phyloP scores from a whole-genome alignment of 2,888 invertebrate species.

The Drosophila pseudotalamancana region DNA sequence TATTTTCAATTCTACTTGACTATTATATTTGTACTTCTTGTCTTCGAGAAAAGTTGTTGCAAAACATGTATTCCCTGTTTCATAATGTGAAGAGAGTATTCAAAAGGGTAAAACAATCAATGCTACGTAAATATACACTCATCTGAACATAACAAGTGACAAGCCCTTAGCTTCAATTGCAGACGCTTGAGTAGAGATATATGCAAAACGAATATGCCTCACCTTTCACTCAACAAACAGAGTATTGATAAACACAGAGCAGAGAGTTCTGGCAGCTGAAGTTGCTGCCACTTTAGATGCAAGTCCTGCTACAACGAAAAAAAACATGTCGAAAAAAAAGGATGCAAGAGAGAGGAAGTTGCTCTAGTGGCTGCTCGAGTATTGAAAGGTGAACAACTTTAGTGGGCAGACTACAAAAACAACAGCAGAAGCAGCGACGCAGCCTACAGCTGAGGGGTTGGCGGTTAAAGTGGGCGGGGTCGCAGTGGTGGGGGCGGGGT shows the following conservation, averaged over 20 bases:
- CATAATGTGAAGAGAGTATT: too few relatives aligned
- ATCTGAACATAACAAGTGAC: too few relatives aligned
- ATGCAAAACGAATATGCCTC: neutral
- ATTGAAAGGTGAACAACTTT: slow-evolving; percentile 76
- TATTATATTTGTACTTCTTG: too few relatives aligned
- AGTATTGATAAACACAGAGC: neutral
- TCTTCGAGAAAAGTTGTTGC: too few relatives aligned
- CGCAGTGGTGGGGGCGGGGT: neutral
- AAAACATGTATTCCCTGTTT: too few relatives aligned
- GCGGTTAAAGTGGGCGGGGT: neutral
- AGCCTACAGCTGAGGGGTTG: slow-evolving; percentile 5
- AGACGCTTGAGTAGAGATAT: neutral
- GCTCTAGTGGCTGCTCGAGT: slow-evolving; percentile 35
- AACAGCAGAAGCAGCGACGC: slow-evolving; percentile 18
- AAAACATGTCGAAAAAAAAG: neutral
- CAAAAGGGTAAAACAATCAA: too few relatives aligned
- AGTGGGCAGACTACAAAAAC: slow-evolving; percentile 23
- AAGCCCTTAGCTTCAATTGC: too few relatives aligned
- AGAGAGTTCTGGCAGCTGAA: slow-evolving; percentile 37
- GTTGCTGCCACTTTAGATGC: slow-evolving; percentile 58
- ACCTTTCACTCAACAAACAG: neutral
- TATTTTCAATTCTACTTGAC: too few relatives aligned
- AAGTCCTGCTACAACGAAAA: slow-evolving; percentile 23
- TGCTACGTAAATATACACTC: too few relatives aligned
- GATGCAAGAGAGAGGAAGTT: slow-evolving; percentile 33